phyloP scores from a whole-genome alignment of 2,888 invertebrate genomes.

The Melieria omissa region DNA sequence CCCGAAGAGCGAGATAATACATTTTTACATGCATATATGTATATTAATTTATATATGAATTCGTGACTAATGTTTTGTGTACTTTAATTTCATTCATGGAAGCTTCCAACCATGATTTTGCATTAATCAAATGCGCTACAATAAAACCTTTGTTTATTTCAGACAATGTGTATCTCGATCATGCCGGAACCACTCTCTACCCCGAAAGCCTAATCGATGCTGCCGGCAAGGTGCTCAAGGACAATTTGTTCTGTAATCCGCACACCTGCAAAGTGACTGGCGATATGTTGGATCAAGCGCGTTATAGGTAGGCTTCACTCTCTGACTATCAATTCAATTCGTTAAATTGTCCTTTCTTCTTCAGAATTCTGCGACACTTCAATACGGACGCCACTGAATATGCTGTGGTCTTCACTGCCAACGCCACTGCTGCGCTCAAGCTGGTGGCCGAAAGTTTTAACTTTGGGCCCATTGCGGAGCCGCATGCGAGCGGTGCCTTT shows the following conservation, averaged over 20 bases:
- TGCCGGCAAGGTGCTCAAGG: slow-evolving; percentile 74
- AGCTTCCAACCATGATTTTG: background rate
- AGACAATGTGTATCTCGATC: slow-evolving; percentile 86
- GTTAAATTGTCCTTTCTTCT: slow-evolving; percentile 45
- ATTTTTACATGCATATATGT: background rate
- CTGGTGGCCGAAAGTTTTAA: slow-evolving; percentile 84
- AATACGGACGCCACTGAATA: slow-evolving; percentile 84
- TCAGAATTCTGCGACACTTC: slow-evolving; percentile 85
- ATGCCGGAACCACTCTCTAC: slow-evolving; percentile 88
- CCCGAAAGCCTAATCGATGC: slow-evolving; percentile 78
- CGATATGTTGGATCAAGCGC: slow-evolving; percentile 85
- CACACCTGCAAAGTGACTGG: slow-evolving; percentile 87
- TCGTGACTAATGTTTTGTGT: background rate
- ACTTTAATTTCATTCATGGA: background rate
- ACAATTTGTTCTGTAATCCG: slow-evolving; percentile 89
- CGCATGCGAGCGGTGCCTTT: slow-evolving; percentile 74
- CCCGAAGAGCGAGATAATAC: no score
- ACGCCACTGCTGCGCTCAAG: slow-evolving; percentile 90
- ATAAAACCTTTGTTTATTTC: slow-evolving; percentile 12
- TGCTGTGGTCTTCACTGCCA: slow-evolving; percentile 91
- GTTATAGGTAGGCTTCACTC: slow-evolving; percentile 72
- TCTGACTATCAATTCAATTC: background rate
- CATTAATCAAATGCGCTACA: background rate
- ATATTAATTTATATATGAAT: background rate
- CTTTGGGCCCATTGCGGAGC: slow-evolving; percentile 63